Percentiles rank a stretch among this genome's conserved stretches.
Conservation (phyloP, 2,113 vertebrate species). For the Ginglymostoma cirratum region DNA sequence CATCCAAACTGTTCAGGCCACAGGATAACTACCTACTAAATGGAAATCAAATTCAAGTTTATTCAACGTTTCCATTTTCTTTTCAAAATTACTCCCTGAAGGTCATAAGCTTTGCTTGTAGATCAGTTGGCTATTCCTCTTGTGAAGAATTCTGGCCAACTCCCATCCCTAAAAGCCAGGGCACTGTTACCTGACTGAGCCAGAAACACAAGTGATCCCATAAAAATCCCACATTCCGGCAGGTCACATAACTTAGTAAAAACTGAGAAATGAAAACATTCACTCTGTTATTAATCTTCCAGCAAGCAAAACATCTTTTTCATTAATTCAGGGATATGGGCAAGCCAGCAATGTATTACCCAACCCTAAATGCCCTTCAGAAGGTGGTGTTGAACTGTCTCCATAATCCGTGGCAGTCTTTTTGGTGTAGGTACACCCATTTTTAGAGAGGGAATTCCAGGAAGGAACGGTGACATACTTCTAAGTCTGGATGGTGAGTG, state of each 20-base stretch:
- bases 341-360: too few species aligned
- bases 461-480: too few species aligned
- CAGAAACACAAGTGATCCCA: too few species aligned
- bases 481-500: too few species aligned
- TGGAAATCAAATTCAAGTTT: neutral
- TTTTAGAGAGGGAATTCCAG: too few species aligned
- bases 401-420: too few species aligned
- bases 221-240: neutral
- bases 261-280: too few species aligned
- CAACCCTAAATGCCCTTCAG: too few species aligned
- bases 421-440: too few species aligned
- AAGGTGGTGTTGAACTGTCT: too few species aligned
- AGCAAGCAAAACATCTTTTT: neutral
- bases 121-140: neutral
- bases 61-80: neutral
- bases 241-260: neutral
- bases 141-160: neutral
- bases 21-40: neutral
- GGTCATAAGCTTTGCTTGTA: too few species aligned
- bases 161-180: neutral
- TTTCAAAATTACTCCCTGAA: neutral
- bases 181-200: neutral
- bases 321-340: too few species aligned
- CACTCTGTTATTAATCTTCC: neutral
- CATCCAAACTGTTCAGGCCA: neutral